These are phyloP conservation scores for Diploptera punctata DNA, from an alignment of 2,888 invertebrate genomes.

Conservation along the genomic window DNA sequence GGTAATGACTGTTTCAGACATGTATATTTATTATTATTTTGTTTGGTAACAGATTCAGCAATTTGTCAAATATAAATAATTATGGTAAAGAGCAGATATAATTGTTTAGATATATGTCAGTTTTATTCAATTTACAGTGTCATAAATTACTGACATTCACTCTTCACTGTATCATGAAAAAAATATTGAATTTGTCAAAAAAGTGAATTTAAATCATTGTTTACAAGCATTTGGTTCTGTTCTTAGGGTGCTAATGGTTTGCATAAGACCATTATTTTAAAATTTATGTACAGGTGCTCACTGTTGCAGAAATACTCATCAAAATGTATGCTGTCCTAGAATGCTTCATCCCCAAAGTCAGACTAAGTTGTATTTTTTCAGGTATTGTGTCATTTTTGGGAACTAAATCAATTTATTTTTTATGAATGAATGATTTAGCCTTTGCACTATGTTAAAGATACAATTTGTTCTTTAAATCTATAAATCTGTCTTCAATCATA, in stretches of 20 bases:
- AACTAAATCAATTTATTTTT: neutral
- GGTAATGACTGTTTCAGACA: neutral
- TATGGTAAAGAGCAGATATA: neutral
- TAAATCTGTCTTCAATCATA: constrained; percentile 10
- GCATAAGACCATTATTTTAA: neutral
- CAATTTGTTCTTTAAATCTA: constrained; percentile 18
- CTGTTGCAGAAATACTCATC: constrained; percentile 22
- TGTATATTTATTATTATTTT: neutral
- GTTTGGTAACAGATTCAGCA: constrained; percentile 2
- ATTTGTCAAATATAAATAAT: neutral
- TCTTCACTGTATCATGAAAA: too few species aligned
- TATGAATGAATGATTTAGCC: constrained; percentile 9
- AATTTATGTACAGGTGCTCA: constrained; percentile 10
- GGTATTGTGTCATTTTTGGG: constrained; percentile 11
- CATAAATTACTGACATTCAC: too few species aligned
- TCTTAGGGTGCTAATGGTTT: constrained; percentile 11
- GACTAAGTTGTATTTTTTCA: neutral
- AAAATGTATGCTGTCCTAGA: neutral
- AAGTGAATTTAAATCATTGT: too few species aligned
- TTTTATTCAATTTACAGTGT: neutral
- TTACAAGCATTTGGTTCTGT: neutral
- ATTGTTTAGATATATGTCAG: neutral
- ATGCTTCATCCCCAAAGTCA: constrained; percentile 12
- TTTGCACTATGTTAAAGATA: constrained; percentile 7
- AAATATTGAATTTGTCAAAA: too few species aligned